These are phyloP conservation scores for Pitta sordida DNA, from an alignment of 2,113 vertebrate species.

Conservation along the genomic window DNA sequence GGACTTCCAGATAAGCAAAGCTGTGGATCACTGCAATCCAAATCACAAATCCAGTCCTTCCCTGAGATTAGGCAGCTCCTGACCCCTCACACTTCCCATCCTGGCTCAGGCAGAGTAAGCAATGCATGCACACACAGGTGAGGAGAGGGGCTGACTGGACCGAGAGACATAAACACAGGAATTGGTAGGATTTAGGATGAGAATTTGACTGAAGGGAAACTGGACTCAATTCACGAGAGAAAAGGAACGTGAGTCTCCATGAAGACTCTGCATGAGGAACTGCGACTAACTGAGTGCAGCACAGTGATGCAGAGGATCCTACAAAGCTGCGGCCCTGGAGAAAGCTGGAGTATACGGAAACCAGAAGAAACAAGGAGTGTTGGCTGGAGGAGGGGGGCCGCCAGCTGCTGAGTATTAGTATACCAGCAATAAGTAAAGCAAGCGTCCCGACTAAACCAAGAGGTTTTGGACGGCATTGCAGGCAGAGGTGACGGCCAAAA, in stretches of 20 bases:
- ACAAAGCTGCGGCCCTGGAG: not conserved
- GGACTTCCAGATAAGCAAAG: slow-evolving; percentile 21
- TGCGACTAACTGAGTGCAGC: not conserved
- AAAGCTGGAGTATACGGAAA: not conserved
- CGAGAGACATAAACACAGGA: not conserved
- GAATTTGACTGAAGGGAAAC: not conserved
- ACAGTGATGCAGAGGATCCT: not conserved
- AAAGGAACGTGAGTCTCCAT: not conserved
- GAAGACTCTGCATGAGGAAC: not conserved
- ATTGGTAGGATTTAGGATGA: not conserved
- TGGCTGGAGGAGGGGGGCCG: not conserved
- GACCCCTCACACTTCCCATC: not conserved
- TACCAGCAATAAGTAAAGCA: not conserved
- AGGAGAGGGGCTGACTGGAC: not conserved
- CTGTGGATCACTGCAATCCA: not conserved
- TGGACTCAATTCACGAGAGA: not conserved
- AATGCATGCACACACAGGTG: not conserved
- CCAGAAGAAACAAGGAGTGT: not conserved
- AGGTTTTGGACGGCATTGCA: not conserved
- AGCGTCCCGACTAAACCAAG: not conserved
- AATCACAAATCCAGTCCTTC: not conserved
- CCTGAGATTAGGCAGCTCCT: not conserved
- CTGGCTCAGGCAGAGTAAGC: not conserved
- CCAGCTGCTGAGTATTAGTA: not conserved
- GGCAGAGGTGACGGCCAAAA: not conserved